Conservation (phyloP, 2,113 vertebrate genomes). For the Poeciliopsis occidentalis region DNA sequence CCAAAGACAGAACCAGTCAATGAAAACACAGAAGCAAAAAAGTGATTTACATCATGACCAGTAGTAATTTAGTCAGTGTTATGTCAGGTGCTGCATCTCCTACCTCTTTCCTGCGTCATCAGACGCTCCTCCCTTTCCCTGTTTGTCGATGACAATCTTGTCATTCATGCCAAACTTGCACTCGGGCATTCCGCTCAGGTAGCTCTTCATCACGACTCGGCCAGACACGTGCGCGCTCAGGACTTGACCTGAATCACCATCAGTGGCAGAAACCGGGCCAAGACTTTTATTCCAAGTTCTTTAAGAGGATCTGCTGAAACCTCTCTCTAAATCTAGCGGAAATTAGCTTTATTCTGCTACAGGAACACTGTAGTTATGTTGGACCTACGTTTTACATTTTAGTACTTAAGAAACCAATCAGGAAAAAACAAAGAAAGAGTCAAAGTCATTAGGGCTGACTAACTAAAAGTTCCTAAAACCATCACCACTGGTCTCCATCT, state of each 20-base stretch:
- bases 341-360: not conserved
- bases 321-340: not conserved
- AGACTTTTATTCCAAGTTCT: too few relatives aligned
- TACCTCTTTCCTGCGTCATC: slow-evolving; percentile 97
- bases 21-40: not conserved
- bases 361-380: not conserved
- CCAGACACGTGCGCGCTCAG: slow-evolving; percentile 97
- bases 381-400: not conserved
- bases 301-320: not conserved
- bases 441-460: not conserved
- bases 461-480: not conserved
- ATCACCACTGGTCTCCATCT: not conserved
- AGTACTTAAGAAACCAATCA: not conserved
- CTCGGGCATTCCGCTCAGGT: slow-evolving; percentile 98
- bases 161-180: slow-evolving; percentile 99
- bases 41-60: not conserved
- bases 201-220: slow-evolving; percentile 99
- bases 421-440: not conserved
- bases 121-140: slow-evolving; percentile 95
- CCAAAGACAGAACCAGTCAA: not conserved
- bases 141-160: slow-evolving; percentile 99
- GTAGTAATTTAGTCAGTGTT: not conserved
- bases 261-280: too few relatives aligned
- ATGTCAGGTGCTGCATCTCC: slow-evolving; percentile 33
- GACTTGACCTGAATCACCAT: slow-evolving; percentile 87